Percentiles rank a stretch among this genome's conserved stretches.
These are phyloP conservation scores for Pristis pectinata DNA, from an alignment of 2,797 vertebrate species.

Conservation along the genomic window DNA sequence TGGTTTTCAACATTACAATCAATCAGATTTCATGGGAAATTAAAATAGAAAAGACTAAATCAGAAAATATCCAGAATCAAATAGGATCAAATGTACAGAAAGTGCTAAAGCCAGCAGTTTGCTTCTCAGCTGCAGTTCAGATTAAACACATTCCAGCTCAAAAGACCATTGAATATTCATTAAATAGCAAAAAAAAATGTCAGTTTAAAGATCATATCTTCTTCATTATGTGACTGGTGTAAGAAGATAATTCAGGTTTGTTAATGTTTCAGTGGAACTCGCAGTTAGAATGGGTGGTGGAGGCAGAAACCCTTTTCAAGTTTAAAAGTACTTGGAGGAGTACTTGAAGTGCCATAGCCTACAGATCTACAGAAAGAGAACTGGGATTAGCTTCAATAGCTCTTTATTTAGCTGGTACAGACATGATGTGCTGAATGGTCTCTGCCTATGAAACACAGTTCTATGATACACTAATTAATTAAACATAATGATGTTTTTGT, in stretches of 20 bases:
- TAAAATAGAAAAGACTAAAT: not conserved
- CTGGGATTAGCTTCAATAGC: too few relatives aligned
- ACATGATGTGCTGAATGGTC: too few relatives aligned
- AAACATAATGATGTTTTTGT: not conserved
- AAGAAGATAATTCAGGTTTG: not conserved
- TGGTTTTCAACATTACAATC: not conserved
- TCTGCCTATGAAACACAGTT: too few relatives aligned
- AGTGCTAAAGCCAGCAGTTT: not conserved
- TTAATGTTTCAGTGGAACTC: not conserved
- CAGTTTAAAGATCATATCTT: constrained; percentile 14
- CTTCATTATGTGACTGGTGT: constrained; percentile 18
- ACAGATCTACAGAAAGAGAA: too few relatives aligned
- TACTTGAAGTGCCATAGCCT: too few relatives aligned
- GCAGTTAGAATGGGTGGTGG: too few relatives aligned
- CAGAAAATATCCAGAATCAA: not conserved
- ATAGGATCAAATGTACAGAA: not conserved
- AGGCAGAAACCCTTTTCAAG: too few relatives aligned
- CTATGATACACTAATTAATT: not conserved
- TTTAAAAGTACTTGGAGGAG: too few relatives aligned
- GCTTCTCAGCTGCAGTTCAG: not conserved
- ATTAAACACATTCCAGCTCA: not conserved
- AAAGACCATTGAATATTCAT: not conserved
- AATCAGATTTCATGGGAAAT: not conserved
- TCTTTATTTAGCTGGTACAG: too few relatives aligned
- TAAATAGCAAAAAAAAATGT: not conserved